Evolutionary conservation across 2,888 invertebrate species (phyloP).

Genomic region (Entomobrya multifasciata): DNA sequence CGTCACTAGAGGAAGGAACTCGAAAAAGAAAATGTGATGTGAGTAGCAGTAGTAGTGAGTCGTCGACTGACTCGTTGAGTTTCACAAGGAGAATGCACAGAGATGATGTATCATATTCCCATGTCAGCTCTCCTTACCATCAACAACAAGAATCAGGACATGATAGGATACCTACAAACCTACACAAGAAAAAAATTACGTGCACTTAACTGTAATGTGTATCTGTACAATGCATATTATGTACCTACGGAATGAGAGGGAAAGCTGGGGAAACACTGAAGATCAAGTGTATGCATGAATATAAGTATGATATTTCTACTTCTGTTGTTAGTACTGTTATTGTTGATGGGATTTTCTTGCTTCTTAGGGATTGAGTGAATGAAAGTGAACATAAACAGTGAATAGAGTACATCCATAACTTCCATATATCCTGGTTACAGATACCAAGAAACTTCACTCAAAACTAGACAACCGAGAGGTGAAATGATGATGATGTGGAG

Average conservation of each 20-base stretch:
- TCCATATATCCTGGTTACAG: background rate
- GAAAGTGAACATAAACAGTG: background rate
- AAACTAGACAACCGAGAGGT: background rate
- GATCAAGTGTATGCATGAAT: slow-evolving; percentile 25
- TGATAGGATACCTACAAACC: background rate
- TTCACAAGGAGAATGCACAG: too few species aligned
- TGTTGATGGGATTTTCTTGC: slow-evolving; percentile 29
- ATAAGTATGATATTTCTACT: slow-evolving; percentile 15
- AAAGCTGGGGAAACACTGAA: background rate
- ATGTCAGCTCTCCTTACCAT: slow-evolving; percentile 28
- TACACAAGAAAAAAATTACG: background rate
- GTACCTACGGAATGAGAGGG: background rate
- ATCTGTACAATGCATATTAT: background rate
- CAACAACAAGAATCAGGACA: slow-evolving; percentile 14
- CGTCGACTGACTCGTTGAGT: too few species aligned
- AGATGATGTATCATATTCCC: slow-evolving; percentile 40
- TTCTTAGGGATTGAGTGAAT: slow-evolving; percentile 18
- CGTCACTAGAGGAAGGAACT: too few species aligned
- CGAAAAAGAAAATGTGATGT: too few species aligned
- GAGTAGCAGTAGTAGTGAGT: too few species aligned
- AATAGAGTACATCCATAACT: background rate
- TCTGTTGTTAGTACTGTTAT: background rate
- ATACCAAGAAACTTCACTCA: slow-evolving; percentile 1
- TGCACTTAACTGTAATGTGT: too few species aligned
- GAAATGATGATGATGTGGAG: too few species aligned